Percentiles rank a stretch among this genome's conserved stretches.
Conservation (phyloP, 2,888 invertebrate species). For the Platypus cylindrus region DNA sequence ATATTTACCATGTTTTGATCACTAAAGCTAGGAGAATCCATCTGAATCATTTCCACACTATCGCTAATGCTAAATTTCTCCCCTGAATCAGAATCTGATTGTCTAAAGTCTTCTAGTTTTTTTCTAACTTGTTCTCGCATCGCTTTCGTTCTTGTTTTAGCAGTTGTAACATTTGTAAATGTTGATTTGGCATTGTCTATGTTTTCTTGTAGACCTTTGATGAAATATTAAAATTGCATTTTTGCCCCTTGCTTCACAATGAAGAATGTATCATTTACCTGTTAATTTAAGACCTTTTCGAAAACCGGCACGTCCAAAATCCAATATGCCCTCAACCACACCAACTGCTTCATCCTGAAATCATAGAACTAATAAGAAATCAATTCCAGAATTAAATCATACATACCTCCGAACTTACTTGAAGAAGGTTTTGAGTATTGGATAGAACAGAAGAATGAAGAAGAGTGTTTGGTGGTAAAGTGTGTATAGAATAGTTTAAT, state of each 20-base stretch:
- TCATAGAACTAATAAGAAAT: not conserved
- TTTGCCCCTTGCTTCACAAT: not conserved
- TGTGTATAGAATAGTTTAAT: conserved; percentile 14
- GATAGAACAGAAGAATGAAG: conserved; percentile 16
- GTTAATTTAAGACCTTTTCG: conserved; percentile 46
- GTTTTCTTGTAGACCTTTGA: conserved; percentile 41
- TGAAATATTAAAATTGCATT: not conserved
- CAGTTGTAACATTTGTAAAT: conserved; percentile 7
- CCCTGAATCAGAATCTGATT: conserved; percentile 16
- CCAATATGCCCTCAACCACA: conserved; percentile 49
- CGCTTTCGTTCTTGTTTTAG: conserved; percentile 13
- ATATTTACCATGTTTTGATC: too few species aligned
- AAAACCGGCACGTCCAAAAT: conserved; percentile 48
- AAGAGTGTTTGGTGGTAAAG: conserved; percentile 17
- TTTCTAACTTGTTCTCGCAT: conserved; percentile 11
- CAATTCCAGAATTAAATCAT: conserved; percentile 1
- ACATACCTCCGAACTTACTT: conserved; percentile 14
- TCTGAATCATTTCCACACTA: conserved; percentile 28
- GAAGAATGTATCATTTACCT: conserved; percentile 19
- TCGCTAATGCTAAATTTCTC: conserved; percentile 21
- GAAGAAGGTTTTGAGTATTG: conserved; percentile 12
- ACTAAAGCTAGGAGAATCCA: conserved; percentile 28
- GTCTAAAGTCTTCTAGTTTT: conserved; percentile 15
- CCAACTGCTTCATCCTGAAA: conserved; percentile 50
- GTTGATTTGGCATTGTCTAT: conserved; percentile 22